These are phyloP conservation scores for Chamaetylas fuelleborni DNA, from an alignment of 2,113 vertebrate genomes.

Conservation along the genomic window DNA sequence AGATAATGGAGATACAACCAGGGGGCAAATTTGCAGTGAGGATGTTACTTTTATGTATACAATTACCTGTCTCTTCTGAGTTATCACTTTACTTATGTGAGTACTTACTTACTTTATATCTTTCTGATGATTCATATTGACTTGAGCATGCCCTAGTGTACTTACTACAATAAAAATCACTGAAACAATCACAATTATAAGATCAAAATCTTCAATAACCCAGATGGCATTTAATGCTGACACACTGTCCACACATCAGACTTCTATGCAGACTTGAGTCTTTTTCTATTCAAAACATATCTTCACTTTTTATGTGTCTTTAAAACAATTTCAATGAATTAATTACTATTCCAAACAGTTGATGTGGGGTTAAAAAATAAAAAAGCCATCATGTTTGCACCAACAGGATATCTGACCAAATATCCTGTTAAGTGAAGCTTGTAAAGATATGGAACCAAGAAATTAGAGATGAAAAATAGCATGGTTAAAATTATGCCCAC, in stretches of 20 bases:
- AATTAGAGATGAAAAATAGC: conserved; percentile 33
- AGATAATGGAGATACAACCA: background rate
- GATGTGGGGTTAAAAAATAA: background rate
- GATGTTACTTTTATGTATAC: background rate
- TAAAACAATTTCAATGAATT: background rate
- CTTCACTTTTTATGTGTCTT: background rate
- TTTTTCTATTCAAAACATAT: background rate
- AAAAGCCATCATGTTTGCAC: background rate
- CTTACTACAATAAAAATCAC: conserved; percentile 7
- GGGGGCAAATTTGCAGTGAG: background rate
- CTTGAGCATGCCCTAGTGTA: conserved; percentile 13
- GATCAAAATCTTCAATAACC: conserved; percentile 11
- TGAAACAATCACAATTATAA: background rate
- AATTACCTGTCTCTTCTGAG: background rate
- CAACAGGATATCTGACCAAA: background rate
- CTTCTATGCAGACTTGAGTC: background rate
- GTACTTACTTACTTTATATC: conserved; percentile 10
- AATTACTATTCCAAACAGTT: background rate
- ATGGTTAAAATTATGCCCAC: conserved; percentile 32
- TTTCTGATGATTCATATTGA: conserved; percentile 23
- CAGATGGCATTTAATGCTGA: background rate
- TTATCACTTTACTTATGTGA: background rate
- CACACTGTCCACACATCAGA: background rate
- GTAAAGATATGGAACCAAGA: conserved; percentile 24
- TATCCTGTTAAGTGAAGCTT: background rate